Conservation (phyloP, 2,797 vertebrate species). For the Leptoclinus maculatus region DNA sequence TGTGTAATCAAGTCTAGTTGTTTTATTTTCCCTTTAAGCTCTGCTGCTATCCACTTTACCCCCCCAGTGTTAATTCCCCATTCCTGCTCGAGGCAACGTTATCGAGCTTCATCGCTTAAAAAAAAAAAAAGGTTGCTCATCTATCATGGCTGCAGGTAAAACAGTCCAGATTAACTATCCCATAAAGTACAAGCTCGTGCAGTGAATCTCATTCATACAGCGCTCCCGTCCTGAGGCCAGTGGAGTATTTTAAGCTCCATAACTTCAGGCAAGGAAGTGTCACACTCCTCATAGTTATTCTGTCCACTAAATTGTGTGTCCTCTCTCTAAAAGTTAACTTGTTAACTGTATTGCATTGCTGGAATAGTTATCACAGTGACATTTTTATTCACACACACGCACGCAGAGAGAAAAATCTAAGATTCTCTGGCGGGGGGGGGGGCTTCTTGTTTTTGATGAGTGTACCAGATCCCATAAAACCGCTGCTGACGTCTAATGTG, state of each 20-base stretch:
- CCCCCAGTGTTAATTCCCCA: background rate
- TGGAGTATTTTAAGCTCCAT: conserved; percentile 59
- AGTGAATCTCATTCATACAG: conserved; percentile 49
- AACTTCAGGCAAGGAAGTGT: conserved; percentile 34
- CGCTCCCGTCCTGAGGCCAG: conserved; percentile 29
- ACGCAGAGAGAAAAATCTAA: background rate
- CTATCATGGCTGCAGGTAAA: conserved; percentile 49
- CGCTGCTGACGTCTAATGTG: conserved; percentile 25
- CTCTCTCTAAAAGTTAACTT: conserved; percentile 12
- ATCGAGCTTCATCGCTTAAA: conserved; percentile 8
- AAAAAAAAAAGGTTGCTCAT: conserved; percentile 40
- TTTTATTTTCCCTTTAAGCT: conserved; percentile 8
- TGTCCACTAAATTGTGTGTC: conserved; percentile 8
- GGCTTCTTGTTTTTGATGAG: background rate
- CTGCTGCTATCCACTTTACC: background rate
- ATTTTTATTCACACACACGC: conserved; percentile 18
- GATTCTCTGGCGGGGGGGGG: background rate
- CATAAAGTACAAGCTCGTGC: conserved; percentile 47
- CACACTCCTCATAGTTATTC: conserved; percentile 25
- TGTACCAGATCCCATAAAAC: conserved; percentile 10
- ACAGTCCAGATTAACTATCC: conserved; percentile 52
- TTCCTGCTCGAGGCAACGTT: conserved; percentile 12
- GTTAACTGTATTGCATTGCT: conserved; percentile 17
- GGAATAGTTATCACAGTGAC: conserved; percentile 3
- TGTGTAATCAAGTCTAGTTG: background rate